These are phyloP conservation scores for Portunus trituberculatus DNA, from an alignment of 1,140 invertebrate species.

Conservation along the genomic window DNA sequence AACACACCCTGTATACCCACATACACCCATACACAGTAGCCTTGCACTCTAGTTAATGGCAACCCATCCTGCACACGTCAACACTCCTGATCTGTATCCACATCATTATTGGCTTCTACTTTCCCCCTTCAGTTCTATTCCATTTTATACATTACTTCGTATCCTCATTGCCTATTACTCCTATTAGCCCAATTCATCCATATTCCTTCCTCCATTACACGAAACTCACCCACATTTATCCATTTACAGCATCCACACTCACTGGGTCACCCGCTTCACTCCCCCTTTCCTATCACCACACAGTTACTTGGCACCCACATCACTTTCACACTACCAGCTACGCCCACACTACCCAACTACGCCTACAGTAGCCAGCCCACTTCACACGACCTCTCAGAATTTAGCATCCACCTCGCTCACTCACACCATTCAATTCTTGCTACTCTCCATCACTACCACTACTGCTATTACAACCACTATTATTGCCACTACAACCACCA, in stretches of 20 bases:
- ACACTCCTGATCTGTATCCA: constrained; percentile 26
- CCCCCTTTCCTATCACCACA: neutral
- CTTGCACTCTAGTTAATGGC: constrained; percentile 39
- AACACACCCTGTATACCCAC: no score
- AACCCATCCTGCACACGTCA: neutral
- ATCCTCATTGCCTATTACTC: neutral
- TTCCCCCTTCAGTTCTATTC: neutral
- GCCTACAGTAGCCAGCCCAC: no score
- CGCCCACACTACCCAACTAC: neutral
- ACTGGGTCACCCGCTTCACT: neutral
- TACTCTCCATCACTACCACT: no score
- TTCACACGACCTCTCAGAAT: no score
- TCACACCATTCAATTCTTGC: no score
- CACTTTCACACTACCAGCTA: neutral
- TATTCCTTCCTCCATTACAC: neutral
- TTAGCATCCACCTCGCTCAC: no score
- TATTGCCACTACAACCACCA: no score
- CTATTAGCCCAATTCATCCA: neutral
- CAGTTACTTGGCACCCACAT: neutral
- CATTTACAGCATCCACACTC: neutral
- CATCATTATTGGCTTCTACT: neutral
- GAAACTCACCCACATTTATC: neutral
- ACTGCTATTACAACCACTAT: no score
- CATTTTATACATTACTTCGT: neutral
- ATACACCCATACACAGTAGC: neutral